Evolutionary conservation across 2,888 invertebrate species (phyloP).

Genomic region (Volucella inflata): DNA sequence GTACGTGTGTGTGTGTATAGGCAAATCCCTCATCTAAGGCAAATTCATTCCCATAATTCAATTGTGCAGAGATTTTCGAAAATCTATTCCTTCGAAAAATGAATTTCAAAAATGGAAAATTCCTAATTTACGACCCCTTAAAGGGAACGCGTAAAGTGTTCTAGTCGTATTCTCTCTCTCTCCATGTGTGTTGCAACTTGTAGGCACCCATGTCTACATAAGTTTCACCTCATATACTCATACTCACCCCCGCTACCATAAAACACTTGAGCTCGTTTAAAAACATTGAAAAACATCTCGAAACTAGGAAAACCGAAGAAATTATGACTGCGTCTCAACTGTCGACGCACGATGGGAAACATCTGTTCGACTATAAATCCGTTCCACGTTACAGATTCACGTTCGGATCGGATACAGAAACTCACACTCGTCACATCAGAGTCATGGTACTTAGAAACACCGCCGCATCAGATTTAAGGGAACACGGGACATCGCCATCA

Average conservation of each 20-base stretch:
- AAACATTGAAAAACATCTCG: constrained; percentile 49
- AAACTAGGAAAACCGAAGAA: constrained; percentile 45
- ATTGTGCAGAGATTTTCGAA: constrained; percentile 47
- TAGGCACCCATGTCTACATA: constrained; percentile 7
- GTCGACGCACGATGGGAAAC: constrained; percentile 59
- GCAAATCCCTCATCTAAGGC: constrained; percentile 38
- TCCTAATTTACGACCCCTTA: constrained; percentile 66
- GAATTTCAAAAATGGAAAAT: constrained; percentile 64
- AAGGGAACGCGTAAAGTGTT: constrained; percentile 52
- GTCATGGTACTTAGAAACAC: constrained; percentile 55
- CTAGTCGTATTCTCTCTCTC: background rate
- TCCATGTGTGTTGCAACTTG: background rate
- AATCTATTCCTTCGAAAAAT: constrained; percentile 57
- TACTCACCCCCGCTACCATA: background rate
- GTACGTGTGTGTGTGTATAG: background rate
- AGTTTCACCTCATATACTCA: constrained; percentile 12
- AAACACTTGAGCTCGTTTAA: constrained; percentile 53
- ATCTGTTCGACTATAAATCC: constrained; percentile 72
- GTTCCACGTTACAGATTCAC: constrained; percentile 51
- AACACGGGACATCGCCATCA: constrained; percentile 25
- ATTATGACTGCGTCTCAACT: constrained; percentile 52
- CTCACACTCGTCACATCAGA: too few species aligned
- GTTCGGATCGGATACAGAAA: constrained; percentile 1
- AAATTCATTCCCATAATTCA: constrained; percentile 67
- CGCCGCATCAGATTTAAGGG: constrained; percentile 49